Evolutionary conservation across 2,113 vertebrate species (phyloP).

Genomic region (Scalopus aquaticus): DNA sequence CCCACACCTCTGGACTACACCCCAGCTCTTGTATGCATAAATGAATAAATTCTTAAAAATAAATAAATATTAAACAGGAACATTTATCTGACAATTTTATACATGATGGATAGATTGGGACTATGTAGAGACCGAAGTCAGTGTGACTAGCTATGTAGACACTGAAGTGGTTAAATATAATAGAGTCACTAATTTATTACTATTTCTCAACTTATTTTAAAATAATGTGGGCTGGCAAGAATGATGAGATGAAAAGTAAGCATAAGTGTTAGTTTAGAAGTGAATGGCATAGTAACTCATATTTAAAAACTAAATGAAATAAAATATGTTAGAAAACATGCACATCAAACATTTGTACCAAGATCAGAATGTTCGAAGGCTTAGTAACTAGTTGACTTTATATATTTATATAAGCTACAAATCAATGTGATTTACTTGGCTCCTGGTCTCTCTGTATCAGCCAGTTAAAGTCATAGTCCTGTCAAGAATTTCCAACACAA

Average conservation of each 20-base stretch:
- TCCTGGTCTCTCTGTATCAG: background rate
- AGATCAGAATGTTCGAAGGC: constrained; percentile 61
- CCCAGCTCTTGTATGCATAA: no score
- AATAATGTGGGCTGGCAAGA: constrained; percentile 30
- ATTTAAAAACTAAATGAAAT: background rate
- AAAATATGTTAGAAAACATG: constrained; percentile 42
- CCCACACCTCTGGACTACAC: no score
- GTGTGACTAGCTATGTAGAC: background rate
- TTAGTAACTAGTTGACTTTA: constrained; percentile 54
- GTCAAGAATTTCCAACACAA: constrained; percentile 55
- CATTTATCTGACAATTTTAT: background rate
- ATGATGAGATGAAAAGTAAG: constrained; percentile 33
- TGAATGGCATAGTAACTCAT: background rate
- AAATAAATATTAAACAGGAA: background rate
- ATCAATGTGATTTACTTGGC: constrained; percentile 55
- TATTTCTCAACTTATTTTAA: constrained; percentile 48
- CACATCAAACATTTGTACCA: constrained; percentile 39
- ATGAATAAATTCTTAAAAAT: no score
- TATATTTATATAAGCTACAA: constrained; percentile 4
- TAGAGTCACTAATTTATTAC: background rate
- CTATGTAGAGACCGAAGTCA: background rate
- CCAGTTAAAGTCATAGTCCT: constrained; percentile 44
- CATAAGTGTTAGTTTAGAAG: constrained; percentile 3
- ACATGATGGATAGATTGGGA: background rate
- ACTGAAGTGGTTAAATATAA: background rate